Percentiles rank a stretch among this genome's conserved stretches.
phyloP scores from a whole-genome alignment of 2,888 invertebrate genomes.

The Congeria kusceri region DNA sequence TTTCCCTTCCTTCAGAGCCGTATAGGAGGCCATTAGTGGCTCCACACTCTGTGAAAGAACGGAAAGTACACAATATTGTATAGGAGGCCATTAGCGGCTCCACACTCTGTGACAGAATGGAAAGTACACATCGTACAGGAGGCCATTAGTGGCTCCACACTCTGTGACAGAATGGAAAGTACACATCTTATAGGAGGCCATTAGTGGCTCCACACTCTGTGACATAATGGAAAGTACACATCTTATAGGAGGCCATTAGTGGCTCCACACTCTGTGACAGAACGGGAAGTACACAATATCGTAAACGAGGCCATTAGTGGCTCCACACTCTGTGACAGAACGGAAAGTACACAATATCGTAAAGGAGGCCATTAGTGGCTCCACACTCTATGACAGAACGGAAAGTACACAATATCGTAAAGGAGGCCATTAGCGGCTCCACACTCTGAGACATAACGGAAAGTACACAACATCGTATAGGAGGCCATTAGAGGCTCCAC shows the following conservation, averaged over 20 bases:
- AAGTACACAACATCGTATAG: neutral
- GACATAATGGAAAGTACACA: neutral
- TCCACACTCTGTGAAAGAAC: slow-evolving; percentile 89
- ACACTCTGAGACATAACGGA: neutral
- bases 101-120: slow-evolving; percentile 88
- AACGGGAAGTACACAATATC: no score
- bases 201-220: no score
- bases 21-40: slow-evolving; percentile 74
- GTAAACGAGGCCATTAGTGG: slow-evolving; percentile 46
- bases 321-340: slow-evolving; percentile 89
- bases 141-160: no score
- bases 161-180: no score
- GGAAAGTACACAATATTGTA: no score
- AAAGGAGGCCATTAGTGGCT: neutral
- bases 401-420: no score
- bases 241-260: slow-evolving; percentile 72
- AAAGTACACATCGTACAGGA: no score
- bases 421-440: no score
- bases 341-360: no score
- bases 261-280: slow-evolving; percentile 89
- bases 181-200: no score
- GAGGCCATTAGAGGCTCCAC: no score
- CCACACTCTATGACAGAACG: no score
- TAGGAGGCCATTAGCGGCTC: slow-evolving; percentile 62
- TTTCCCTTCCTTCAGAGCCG: slow-evolving; percentile 80